These are phyloP conservation scores for Amitus sp. DNA, from an alignment of 2,888 invertebrate species.

Conservation along the genomic window DNA sequence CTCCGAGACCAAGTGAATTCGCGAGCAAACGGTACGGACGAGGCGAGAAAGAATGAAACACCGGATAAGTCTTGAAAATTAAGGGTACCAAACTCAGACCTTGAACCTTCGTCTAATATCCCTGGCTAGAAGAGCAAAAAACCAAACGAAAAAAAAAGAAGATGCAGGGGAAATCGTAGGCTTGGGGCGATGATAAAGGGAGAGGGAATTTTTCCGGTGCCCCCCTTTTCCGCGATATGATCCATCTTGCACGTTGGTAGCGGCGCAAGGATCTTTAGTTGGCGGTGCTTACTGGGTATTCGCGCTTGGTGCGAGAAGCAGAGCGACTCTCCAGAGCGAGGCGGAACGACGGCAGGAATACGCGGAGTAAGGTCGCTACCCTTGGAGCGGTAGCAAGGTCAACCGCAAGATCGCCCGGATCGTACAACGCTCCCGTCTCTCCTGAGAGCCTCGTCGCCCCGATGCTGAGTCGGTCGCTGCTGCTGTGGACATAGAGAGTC, in stretches of 20 bases:
- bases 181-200: no score
- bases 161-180: neutral
- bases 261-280: constrained; percentile 36
- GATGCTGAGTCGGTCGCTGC: constrained; percentile 31
- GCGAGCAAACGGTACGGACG: constrained; percentile 1
- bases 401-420: constrained; percentile 52
- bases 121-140: no score
- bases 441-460: constrained; percentile 32
- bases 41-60: neutral
- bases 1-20: neutral
- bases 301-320: constrained; percentile 40
- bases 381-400: constrained; percentile 56
- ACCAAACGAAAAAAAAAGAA: no score
- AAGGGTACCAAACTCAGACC: no score
- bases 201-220: neutral
- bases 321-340: constrained; percentile 39
- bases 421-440: constrained; percentile 44
- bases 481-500: constrained; percentile 21
- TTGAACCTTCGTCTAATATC: no score
- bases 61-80: no score
- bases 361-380: constrained; percentile 51
- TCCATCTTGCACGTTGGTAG: constrained; percentile 16
- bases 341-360: constrained; percentile 37
- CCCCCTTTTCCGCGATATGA: constrained; percentile 18
- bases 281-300: constrained; percentile 41